Evolutionary conservation across 2,113 vertebrate species (phyloP).

Genomic region (Paedocypris sp.): DNA sequence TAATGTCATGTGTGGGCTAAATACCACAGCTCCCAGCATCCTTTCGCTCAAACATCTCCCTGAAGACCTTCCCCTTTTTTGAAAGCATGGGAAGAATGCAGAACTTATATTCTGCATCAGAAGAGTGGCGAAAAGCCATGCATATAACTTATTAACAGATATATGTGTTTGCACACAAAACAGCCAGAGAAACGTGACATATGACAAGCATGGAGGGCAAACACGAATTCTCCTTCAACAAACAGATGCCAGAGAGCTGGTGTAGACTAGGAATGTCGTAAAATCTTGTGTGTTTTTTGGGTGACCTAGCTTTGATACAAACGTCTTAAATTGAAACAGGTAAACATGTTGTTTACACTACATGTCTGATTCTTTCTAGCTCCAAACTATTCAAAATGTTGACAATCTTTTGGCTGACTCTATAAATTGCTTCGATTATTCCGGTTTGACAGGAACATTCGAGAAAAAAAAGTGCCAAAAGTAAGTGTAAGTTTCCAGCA

Average conservation of each 20-base stretch:
- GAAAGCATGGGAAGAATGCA: constrained; percentile 43
- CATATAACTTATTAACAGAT: not conserved
- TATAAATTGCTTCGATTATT: too few relatives aligned
- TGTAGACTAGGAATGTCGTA: too few relatives aligned
- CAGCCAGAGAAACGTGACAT: not conserved
- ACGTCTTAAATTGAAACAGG: too few relatives aligned
- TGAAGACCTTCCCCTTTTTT: constrained; percentile 15
- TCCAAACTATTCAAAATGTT: too few relatives aligned
- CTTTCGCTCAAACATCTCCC: not conserved
- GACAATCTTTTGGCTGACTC: too few relatives aligned
- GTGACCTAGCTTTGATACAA: too few relatives aligned
- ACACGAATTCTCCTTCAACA: not conserved
- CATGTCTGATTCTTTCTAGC: too few relatives aligned
- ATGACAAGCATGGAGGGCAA: not conserved
- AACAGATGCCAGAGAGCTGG: not conserved
- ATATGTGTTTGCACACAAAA: not conserved
- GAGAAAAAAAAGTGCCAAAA: too few relatives aligned
- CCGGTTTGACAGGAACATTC: too few relatives aligned
- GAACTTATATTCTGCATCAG: constrained; percentile 3
- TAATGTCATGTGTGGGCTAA: not conserved
- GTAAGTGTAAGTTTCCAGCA: too few relatives aligned
- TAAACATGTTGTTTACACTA: too few relatives aligned
- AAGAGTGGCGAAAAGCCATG: not conserved
- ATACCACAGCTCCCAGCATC: constrained; percentile 7
- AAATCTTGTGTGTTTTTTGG: too few relatives aligned